Evolutionary conservation across 2,888 invertebrate genomes (phyloP), one percentile per base, ranked within the genome.

Genomic region (Microplitis manilae): DNA sequence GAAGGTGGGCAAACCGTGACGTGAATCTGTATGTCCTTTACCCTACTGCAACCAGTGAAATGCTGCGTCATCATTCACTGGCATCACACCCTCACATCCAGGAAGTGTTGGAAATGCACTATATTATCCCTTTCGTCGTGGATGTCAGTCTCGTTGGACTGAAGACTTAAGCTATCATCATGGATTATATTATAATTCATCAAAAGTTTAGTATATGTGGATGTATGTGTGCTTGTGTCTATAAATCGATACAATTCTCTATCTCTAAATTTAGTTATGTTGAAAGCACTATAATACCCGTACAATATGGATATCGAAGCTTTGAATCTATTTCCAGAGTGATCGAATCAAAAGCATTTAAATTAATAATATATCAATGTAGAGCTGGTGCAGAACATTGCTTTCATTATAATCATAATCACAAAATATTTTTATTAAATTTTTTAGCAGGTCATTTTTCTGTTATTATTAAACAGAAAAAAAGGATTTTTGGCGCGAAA

Each of bases 1-100:
- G 81, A 75, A 61, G 50, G 68, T 30, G 41, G 38, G 62, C 65
- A 38, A 70, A 68, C 64, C 73, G 62, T 73, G 73, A 77, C 68
- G 68, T 17, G 62, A 17, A 20, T 65, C 9, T 8, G 5, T 30
- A 65, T 20, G 17, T 5, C 7, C 17, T 20, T 62, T 67, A 38
- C 13, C 39, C 13, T 38, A 30, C 15, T 30, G 9, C 38, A 13
- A 13, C 13, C 67, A n/a, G 30, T 20, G 20, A 67, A 67, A 67
- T 67, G 67, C 38, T 20, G 20, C 39, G 38, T 13, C 67, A 67
- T 67, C 30, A 67, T 30, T 67, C 67, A 67, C 30, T 38, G 67
- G 50, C 8, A 50, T 50, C 13, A 50, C 4, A 50, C 9, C 13
- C 13, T 50, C 50, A 8, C 50, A 13, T 5, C 13, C 50, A 50